Evolutionary conservation across 1,140 invertebrate genomes (phyloP).

Genomic region (Paralvinella palmiformis): DNA sequence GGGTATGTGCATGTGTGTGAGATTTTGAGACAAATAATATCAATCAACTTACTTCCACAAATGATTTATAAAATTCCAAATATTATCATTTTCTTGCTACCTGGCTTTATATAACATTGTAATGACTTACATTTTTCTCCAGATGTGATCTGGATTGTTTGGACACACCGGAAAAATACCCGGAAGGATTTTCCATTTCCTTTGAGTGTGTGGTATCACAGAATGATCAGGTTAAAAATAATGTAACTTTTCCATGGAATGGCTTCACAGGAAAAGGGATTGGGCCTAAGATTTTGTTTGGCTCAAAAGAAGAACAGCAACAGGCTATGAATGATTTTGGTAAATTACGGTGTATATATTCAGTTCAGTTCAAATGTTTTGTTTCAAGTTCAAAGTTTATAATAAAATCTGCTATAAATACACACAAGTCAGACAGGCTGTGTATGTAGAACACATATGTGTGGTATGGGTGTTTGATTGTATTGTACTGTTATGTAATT

Average conservation of each 20-base stretch:
- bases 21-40: too few relatives aligned
- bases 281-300: slow-evolving; percentile 64
- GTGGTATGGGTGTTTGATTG: too few relatives aligned
- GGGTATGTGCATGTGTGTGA: too few relatives aligned
- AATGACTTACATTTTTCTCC: slow-evolving; percentile 29
- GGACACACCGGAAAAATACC: slow-evolving; percentile 72
- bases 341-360: slow-evolving; percentile 20
- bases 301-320: slow-evolving; percentile 73
- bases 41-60: neutral
- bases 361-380: too few relatives aligned
- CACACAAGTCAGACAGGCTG: too few relatives aligned
- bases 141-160: slow-evolving; percentile 74
- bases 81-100: too few relatives aligned
- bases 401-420: too few relatives aligned
- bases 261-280: slow-evolving; percentile 55
- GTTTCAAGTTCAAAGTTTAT: too few relatives aligned
- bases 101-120: too few relatives aligned
- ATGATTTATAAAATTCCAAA: neutral
- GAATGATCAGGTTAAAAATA: slow-evolving; percentile 56
- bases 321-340: slow-evolving; percentile 38
- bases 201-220: slow-evolving; percentile 69
- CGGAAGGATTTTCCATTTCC: slow-evolving; percentile 65
- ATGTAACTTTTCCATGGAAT: slow-evolving; percentile 68
- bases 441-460: too few relatives aligned
- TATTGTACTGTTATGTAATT: too few relatives aligned